Base-by-base conservation (phyloP, 1,140 invertebrate genomes). In the Penaeus vannamei region DNA sequence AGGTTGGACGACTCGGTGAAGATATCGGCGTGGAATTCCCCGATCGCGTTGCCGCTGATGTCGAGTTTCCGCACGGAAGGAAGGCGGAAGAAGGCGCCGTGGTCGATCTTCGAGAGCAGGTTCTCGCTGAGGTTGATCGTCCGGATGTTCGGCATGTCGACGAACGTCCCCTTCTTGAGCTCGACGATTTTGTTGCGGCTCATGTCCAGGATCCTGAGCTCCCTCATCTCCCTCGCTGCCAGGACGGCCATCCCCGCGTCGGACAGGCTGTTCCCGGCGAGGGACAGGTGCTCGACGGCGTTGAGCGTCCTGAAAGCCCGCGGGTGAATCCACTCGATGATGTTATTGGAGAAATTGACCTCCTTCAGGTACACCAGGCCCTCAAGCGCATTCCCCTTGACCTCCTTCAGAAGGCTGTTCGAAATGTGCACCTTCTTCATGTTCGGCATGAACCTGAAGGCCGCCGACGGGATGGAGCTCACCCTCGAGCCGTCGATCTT, bases 201-300 rank as follows among this genome's bases (percentile, higher is more conserved):
- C 7, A 97, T 92, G 88, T 95, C 94, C 29, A 98, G 92, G 23
- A 94, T 94, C 83, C 96, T 94, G 5, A 98, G 92, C 64, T 94
- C 94, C 23, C 95, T 95, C 26, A 97, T 93, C 92, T 97, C 96
- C 92, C 96, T 94, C 2, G 95, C 94, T 29, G 96, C 95, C 88
- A 96, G 94, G 3, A 97, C 97, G 14, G 97, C 94, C 94, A 97
- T 96, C 53, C 95, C 95, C 20, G 96, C 96, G 92, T 97, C 96
- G 1, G 94, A 93, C 80, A 97, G 95, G 83, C 94, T 94, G 92
- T 98, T 98, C 23, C 95, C 94, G 17, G 94, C 94, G 0, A 98
- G 93, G 8, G 95, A 95, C 36, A 98, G 92, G 92, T 96, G 96
- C 76, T 94, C 95, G 72, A 98, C 92, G 59, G 95, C 94, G 26